These are phyloP conservation scores for Argya squamiceps DNA, from an alignment of 2,797 vertebrate species.

Conservation along the genomic window DNA sequence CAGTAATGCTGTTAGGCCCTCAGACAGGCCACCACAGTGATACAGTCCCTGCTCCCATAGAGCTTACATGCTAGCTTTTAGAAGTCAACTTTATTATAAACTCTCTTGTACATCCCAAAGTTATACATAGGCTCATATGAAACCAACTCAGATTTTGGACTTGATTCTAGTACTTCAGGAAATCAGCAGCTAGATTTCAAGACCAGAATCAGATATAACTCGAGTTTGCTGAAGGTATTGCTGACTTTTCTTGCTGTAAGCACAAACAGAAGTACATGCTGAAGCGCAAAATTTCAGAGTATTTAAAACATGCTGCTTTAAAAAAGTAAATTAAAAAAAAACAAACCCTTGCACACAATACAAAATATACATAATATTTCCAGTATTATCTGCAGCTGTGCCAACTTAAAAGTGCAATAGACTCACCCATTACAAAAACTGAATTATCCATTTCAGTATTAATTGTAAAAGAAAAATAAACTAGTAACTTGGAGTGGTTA, in stretches of 20 bases:
- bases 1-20: not conserved
- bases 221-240: not conserved
- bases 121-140: not conserved
- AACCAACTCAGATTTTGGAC: not conserved
- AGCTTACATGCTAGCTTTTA: conserved; percentile 49
- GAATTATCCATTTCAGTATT: conserved; percentile 13
- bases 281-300: not conserved
- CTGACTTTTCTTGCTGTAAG: not conserved
- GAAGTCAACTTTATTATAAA: not conserved
- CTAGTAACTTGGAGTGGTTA: conserved; percentile 29
- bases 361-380: conserved; percentile 64
- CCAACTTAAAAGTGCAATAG: conserved; percentile 65
- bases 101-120: not conserved
- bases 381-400: conserved; percentile 26
- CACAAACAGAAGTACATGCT: not conserved
- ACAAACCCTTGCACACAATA: not conserved
- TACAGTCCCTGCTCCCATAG: conserved; percentile 14
- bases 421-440: conserved; percentile 25
- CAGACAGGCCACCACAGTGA: not conserved
- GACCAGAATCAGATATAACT: not conserved
- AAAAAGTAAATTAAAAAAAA: not conserved
- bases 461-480: conserved; percentile 3
- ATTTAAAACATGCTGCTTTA: not conserved
- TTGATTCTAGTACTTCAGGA: not conserved
- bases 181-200: not conserved